These are phyloP conservation scores for Pogonocichla stellata DNA, from an alignment of 2,113 vertebrate species.

Conservation along the genomic window DNA sequence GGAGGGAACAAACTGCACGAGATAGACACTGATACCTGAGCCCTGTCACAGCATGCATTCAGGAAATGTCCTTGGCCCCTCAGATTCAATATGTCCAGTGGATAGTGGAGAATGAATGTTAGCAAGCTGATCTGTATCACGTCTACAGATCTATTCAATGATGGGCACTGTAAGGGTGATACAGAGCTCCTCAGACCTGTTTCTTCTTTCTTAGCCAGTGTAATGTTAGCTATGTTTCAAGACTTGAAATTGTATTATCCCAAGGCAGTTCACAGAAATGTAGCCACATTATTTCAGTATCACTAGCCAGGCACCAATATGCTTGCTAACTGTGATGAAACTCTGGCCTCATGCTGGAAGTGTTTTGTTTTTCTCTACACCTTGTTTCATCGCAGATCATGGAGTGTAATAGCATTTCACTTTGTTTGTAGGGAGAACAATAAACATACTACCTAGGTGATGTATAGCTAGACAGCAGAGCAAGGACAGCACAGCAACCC, in stretches of 20 bases:
- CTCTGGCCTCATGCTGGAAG: neutral
- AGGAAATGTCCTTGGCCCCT: neutral
- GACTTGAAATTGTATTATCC: neutral
- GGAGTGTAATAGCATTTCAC: neutral
- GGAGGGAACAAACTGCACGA: neutral
- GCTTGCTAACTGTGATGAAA: neutral
- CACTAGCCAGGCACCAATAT: neutral
- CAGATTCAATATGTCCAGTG: accelerated
- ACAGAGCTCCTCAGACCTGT: neutral
- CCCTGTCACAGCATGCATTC: neutral
- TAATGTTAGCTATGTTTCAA: neutral
- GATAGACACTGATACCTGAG: neutral
- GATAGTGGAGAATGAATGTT: neutral
- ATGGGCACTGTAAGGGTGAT: neutral
- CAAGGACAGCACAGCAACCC: neutral
- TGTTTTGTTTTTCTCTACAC: neutral
- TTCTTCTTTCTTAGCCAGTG: neutral
- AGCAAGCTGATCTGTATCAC: neutral
- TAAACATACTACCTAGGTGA: neutral
- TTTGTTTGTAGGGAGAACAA: neutral
- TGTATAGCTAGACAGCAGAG: neutral
- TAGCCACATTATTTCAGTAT: neutral
- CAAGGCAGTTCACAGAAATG: neutral
- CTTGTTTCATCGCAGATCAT: neutral
- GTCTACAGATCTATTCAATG: neutral